Base-by-base conservation (phyloP, 2,113 vertebrate genomes). In the Irena cyanogastra region DNA sequence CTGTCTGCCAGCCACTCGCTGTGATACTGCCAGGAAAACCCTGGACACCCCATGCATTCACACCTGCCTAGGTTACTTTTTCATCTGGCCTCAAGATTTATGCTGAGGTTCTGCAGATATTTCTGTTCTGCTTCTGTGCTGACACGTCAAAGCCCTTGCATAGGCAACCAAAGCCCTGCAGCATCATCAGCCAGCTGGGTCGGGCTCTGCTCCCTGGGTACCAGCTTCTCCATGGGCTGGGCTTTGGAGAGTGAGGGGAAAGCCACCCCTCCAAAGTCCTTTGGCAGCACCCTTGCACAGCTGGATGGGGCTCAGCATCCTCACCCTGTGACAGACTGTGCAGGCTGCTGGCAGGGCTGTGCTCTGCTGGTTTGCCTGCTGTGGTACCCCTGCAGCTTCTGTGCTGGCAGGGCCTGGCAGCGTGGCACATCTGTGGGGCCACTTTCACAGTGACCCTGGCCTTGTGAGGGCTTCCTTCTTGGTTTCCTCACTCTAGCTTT, bases 321-420 rank as follows among this genome's bases (percentile, higher is more conserved):
- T 31, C 41, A 49, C 17, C 5, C 66, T 1, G 0, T 11, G 59
- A 44, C 0, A 1, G 63, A 22, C 61, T 1, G 0, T 13, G 24
- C 39, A 21, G 44, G 57, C 41, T 72, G 28, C n/a, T 44, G 63
- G 42, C 47, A 75, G 61, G 71, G 30, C 57, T 71, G 53, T 66
- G 56, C 39, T 70, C 50, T 10, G 4, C 49, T 1, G 6, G 6
- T n/a, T 42, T 89, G 71, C 52, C 26, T 0, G 0, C 54, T 0
- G 0, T 1, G 10, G 20, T 2, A 3, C 30, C 27, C 44, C 76
- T 60, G 54, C 16, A 33, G 31, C 49, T 0, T 0, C 71, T 35
- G 52, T 59, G 54, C 41, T 1, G 2, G 41, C 56, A 41, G 39
- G 19, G 49, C 80, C 53, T 68, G 39, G 35, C 8, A 1, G 26